Percentiles rank a stretch among this genome's conserved stretches.
phyloP scores from a whole-genome alignment of 2,888 invertebrate species.

The Lottia scabra region DNA sequence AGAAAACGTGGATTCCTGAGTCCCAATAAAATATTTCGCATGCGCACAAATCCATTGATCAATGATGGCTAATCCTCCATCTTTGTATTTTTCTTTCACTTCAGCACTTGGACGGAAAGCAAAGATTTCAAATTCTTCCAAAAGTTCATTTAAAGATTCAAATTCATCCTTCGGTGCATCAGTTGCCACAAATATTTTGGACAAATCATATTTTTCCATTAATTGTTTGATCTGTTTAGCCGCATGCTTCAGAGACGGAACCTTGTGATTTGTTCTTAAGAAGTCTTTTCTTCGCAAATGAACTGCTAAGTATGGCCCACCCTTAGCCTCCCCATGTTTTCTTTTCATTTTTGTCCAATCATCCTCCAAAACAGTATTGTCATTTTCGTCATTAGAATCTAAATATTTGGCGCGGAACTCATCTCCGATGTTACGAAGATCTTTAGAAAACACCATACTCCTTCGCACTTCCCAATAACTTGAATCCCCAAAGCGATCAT shows the following conservation, averaged over 20 bases:
- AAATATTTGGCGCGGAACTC: constrained; percentile 76
- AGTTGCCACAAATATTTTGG: constrained; percentile 84
- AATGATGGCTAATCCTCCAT: constrained; percentile 91
- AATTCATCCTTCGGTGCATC: constrained; percentile 78
- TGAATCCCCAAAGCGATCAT: constrained; percentile 82
- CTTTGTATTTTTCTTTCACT: constrained; percentile 72
- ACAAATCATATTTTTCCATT: constrained; percentile 73
- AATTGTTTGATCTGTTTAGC: constrained; percentile 80
- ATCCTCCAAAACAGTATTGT: constrained; percentile 74
- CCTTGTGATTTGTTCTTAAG: constrained; percentile 78
- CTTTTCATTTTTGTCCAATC: constrained; percentile 74
- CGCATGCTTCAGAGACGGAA: constrained; percentile 83
- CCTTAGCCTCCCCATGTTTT: constrained; percentile 66
- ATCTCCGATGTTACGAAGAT: constrained; percentile 78
- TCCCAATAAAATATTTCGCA: constrained; percentile 89
- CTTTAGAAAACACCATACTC: constrained; percentile 88
- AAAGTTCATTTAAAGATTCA: constrained; percentile 68
- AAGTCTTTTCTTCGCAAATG: constrained; percentile 94
- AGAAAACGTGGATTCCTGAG: constrained; percentile 94
- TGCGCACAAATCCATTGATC: constrained; percentile 96
- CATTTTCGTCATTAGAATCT: constrained; percentile 75
- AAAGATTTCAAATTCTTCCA: constrained; percentile 67
- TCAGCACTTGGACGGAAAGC: constrained; percentile 54
- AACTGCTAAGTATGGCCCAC: constrained; percentile 81
- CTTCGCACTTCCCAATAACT: constrained; percentile 82